Conservation (phyloP, 2,113 vertebrate genomes). For the Mustela lutreola region DNA sequence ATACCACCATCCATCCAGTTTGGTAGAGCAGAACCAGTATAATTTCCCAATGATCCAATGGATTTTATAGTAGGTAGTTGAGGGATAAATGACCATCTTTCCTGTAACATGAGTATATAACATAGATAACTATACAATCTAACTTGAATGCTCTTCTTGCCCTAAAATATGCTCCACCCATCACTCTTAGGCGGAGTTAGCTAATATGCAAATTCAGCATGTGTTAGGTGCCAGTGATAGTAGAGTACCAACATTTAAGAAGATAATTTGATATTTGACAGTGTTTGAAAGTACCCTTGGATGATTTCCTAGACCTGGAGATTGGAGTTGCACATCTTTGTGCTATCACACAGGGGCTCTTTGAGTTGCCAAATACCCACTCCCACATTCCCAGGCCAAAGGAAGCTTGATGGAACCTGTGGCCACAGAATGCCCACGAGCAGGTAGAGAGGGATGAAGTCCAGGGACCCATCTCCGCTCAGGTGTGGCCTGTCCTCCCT, state of each 20-base stretch:
- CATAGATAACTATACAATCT: not conserved
- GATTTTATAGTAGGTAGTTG: not conserved
- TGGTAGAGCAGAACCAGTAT: not conserved
- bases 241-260: not conserved
- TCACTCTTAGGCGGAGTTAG: not conserved
- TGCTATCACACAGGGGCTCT: not conserved
- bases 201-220: not conserved
- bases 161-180: not conserved
- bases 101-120: not conserved
- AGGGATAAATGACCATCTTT: not conserved
- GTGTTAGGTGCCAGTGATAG: not conserved
- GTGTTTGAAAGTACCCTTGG: not conserved
- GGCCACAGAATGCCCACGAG: not conserved
- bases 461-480: too few species aligned
- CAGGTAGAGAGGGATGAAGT: not conserved
- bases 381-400: not conserved
- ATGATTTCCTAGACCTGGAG: not conserved
- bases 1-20: fast-evolving
- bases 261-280: not conserved
- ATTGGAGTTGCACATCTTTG: not conserved
- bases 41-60: not conserved
- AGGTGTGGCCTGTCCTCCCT: fast-evolving
- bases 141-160: not conserved
- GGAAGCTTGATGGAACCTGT: not conserved
- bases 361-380: not conserved